Base-by-base conservation (phyloP, 1,140 invertebrate genomes). In the Drosophila saltans region DNA sequence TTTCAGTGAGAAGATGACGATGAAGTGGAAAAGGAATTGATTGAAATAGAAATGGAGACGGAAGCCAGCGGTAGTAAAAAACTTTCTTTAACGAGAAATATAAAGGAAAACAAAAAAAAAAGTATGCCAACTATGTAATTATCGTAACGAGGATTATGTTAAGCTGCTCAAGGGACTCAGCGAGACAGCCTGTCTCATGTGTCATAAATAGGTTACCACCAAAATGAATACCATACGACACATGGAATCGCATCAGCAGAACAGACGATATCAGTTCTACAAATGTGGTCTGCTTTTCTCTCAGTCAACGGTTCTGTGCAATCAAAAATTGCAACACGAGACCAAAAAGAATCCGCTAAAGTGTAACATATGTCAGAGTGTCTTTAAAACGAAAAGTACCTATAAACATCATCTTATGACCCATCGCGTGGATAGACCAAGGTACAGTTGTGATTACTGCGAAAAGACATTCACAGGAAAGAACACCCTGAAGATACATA, bases 141-240 rank as follows among this genome's bases (percentile, higher is more conserved):
- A 48, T 24, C 45, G 45, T 2, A 48, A 48, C 8, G 45, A 48
- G 16, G 16, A 48, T 48, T 48, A 48, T 48, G 45, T 48, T 16
- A 48, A 48, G 7, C 8, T 48, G 45, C 45, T 24, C 8, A 16
- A 48, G 8, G 45, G 45, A 48, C 45, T 16, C 45, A 48, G 45
- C 16, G 45, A 48, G 16, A 24, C 16, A 5, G 21, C 16, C 45
- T 48, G 45, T 16, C 45, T 48, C 7, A 16, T 48, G 16, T 48
- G 45, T 7, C 45, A 48, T 3, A 48, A 48, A 48, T 16, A 48
- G 7, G 21, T 48, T 24, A 48, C 45, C 21, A 48, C 45, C 1
- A 48, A 48, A 48, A 48, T 48, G 45, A 48, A 48, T 48, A 48
- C 45, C 5, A 48, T 48, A 48, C 45, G 45, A 21, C 45, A 48